Evolutionary conservation across 2,888 invertebrate species (phyloP), one percentile per base, ranked within the genome.

Genomic region (Lasioglossum calceatum): DNA sequence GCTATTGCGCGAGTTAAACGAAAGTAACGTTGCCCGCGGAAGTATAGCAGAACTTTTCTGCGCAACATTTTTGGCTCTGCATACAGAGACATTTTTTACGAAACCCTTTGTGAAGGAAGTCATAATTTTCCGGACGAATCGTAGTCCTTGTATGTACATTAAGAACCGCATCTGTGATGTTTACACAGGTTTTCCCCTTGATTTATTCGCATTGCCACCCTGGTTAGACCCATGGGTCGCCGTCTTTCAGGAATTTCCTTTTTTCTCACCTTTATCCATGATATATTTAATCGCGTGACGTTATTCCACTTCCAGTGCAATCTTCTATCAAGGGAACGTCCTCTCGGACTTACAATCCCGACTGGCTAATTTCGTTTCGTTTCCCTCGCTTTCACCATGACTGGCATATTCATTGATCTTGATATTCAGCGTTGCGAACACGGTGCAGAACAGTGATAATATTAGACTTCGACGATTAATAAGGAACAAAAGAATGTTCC

Each of bases 171-270:
- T 84, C 88, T 81, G 81, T 87, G 84, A 89, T 92, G 89, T 90
- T 92, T 91, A 89, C 92, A 86, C 90, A 88, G 88, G 85, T 90
- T 92, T 54, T 89, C 85, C 87, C 80, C 88, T 83, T 91, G 92
- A 92, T 91, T 92, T 92, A 92, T 92, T 88, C 82, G 79, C 81
- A 81, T 85, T 76, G 27, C 10, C 42, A 23, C 42, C 44, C 5
- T 16, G 64, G 32, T 36, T 50, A 76, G 27, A 44, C 50, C 64
- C 74, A 64, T 44, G 74, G 50, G 44, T 47, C 44, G 67, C 82
- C 77, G 23, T 78, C 77, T 78, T 71, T 58, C n/a, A 47, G 19
- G 79, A 61, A 80, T 86, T 16, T 47, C 58, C 19, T 4, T 75
- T 42, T 71, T 61, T 50, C 74, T 50, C 47, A 74, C 32, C 61